phyloP scores from a whole-genome alignment of 2,113 vertebrate species.

The Malurus cyaneus region DNA sequence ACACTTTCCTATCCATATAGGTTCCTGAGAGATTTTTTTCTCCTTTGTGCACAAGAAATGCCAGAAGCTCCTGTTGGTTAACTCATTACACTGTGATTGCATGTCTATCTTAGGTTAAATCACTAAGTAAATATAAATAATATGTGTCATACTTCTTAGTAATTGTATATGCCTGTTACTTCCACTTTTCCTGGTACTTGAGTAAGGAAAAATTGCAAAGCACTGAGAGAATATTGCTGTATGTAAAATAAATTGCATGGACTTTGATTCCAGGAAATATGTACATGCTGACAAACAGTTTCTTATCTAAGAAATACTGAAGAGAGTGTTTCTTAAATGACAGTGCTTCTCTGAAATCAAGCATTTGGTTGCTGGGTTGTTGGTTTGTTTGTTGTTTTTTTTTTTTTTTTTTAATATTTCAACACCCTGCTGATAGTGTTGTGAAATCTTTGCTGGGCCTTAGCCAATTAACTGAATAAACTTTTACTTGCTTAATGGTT shows the following conservation, averaged over 20 bases:
- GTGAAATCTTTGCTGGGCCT: constrained; percentile 34
- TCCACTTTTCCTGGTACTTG: not conserved
- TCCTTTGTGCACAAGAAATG: not conserved
- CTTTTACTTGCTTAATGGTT: constrained; percentile 34
- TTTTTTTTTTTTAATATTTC: constrained; percentile 5
- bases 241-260: not conserved
- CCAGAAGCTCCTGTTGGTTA: not conserved
- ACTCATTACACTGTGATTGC: not conserved
- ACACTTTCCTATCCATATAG: not conserved
- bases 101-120: not conserved
- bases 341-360: not conserved
- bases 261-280: not conserved
- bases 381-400: not conserved
- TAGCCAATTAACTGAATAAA: constrained; percentile 41
- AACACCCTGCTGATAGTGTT: constrained; percentile 22
- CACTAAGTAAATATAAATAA: not conserved
- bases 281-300: not conserved
- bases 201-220: not conserved
- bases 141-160: not conserved
- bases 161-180: not conserved
- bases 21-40: not conserved
- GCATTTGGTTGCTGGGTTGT: not conserved
- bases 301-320: constrained; percentile 29
- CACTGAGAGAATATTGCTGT: not conserved
- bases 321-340: not conserved